Base-by-base conservation (phyloP, 2,888 invertebrate genomes). In the Nomada lathburiana region DNA sequence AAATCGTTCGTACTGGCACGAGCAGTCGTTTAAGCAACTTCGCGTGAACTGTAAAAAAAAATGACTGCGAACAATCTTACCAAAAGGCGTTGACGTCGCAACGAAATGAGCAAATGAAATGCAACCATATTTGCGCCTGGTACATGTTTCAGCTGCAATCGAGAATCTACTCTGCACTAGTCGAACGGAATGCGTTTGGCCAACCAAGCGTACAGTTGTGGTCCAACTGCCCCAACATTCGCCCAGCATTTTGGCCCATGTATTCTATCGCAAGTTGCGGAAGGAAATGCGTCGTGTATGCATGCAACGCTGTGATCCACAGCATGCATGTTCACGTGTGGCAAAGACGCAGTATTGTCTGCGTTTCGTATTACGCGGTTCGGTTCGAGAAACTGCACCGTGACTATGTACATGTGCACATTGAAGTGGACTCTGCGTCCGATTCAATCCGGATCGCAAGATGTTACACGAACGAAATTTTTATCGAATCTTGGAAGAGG, bases 351-450 rank as follows among this genome's bases (percentile, higher is more conserved):
- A 10, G 47, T 29, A 50, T 52, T 29, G 23, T 52, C 64, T 50
- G n/a, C 26, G 50, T 26, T 65, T 26, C 18, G 42, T 68, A 18
- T 55, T 68, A 42, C 11, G 55, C 68, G 68, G 16, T 53, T 68
- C n/a, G 42, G 7, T 42, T 18, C 20, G 36, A 11, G 42, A 50
- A 65, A 55, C n/a, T 29, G 57, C 59, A 60, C 52, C 18, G 50
- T 29, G 36, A 36, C 36, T 36, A 7, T 7, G 36, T 5, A 5
- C 36, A 36, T 7, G 7, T 5, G 7, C 7, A 36, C 36, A 36
- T 7, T 0, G 36, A 36, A 36, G 36, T 5, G 36, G 36, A 36
- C 36, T 36, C 36, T 36, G 36, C 7, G 36, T 36, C 7, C 36
- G 36, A 36, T 36, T 36, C 36, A 36, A 36, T 36, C 36, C 36